A percentile compares a stretch with the other conserved stretches of the same genome.
These are phyloP conservation scores for Cetonia aurata DNA, from an alignment of 2,888 invertebrate species.

Conservation along the genomic window DNA sequence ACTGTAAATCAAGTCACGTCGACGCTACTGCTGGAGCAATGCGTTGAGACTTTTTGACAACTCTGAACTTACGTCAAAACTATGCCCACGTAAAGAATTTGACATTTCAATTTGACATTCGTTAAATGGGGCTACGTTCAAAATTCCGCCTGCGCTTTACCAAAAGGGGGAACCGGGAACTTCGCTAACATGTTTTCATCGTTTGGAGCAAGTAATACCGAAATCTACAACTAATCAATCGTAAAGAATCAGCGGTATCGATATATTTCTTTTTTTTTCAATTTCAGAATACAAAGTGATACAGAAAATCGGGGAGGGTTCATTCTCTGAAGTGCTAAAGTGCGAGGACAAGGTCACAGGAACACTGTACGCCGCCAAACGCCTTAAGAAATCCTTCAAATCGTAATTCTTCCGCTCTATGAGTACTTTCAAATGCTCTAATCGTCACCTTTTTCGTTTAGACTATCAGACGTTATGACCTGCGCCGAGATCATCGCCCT, in stretches of 20 bases:
- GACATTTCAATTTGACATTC: slow-evolving; percentile 18
- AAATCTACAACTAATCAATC: not conserved
- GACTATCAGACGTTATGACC: slow-evolving; percentile 64
- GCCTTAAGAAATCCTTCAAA: slow-evolving; percentile 72
- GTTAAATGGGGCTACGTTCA: slow-evolving; percentile 38
- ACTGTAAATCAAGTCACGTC: too few species aligned
- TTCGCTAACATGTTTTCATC: slow-evolving; percentile 27
- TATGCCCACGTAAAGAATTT: not conserved
- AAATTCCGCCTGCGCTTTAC: slow-evolving; percentile 26
- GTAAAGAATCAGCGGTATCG: not conserved
- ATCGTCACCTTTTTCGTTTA: slow-evolving; percentile 49
- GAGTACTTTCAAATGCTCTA: not conserved
- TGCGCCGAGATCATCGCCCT: slow-evolving; percentile 75
- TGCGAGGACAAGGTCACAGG: slow-evolving; percentile 72
- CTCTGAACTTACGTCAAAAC: too few species aligned
- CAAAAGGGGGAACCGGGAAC: slow-evolving; percentile 23
- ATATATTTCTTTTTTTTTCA: not conserved
- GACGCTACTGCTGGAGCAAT: too few species aligned
- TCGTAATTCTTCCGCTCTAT: slow-evolving; percentile 63
- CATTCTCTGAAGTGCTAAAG: slow-evolving; percentile 78
- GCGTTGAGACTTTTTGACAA: too few species aligned
- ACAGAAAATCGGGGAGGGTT: slow-evolving; percentile 77
- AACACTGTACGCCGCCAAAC: slow-evolving; percentile 73
- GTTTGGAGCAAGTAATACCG: slow-evolving; percentile 23
- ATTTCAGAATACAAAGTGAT: slow-evolving; percentile 73